Conservation (phyloP, 2,113 vertebrate species). For the Xiphophorus couchianus region DNA sequence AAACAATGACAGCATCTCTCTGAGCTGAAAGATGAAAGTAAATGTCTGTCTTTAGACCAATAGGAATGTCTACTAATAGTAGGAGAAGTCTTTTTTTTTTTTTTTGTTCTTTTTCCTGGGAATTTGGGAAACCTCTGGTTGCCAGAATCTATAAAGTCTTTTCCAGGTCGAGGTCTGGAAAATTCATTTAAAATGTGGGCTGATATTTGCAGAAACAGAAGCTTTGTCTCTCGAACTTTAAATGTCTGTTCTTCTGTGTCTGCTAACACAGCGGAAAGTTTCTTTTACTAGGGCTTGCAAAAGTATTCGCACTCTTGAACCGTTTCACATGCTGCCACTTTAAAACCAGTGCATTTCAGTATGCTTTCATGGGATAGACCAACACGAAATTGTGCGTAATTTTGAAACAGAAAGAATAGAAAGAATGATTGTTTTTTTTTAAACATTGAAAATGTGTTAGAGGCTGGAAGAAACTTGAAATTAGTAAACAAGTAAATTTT, state of each 20-base stretch:
- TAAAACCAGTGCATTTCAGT: neutral
- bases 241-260: slow-evolving; percentile 12
- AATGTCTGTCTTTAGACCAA: slow-evolving; percentile 13
- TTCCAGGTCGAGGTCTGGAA: slow-evolving; percentile 69
- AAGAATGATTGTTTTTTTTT: too few relatives aligned
- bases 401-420: neutral
- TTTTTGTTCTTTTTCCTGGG: slow-evolving; percentile 37
- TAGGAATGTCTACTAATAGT: slow-evolving; percentile 23
- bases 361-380: neutral
- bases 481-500: too few relatives aligned
- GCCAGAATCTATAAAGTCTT: slow-evolving; percentile 65
- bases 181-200: slow-evolving; percentile 53
- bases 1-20: slow-evolving; percentile 31
- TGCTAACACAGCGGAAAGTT: slow-evolving; percentile 15
- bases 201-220: slow-evolving; percentile 63
- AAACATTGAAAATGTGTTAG: too few relatives aligned
- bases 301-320: neutral
- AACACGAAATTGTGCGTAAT: neutral
- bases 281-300: neutral
- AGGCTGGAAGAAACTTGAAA: too few relatives aligned
- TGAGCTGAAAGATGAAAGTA: slow-evolving; percentile 23
- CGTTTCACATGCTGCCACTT: neutral
- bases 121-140: slow-evolving; percentile 38
- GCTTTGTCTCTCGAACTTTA: slow-evolving; percentile 31
- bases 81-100: slow-evolving; percentile 20